phyloP scores from a whole-genome alignment of 2,113 vertebrate species.

The Aleadryas rufinucha region DNA sequence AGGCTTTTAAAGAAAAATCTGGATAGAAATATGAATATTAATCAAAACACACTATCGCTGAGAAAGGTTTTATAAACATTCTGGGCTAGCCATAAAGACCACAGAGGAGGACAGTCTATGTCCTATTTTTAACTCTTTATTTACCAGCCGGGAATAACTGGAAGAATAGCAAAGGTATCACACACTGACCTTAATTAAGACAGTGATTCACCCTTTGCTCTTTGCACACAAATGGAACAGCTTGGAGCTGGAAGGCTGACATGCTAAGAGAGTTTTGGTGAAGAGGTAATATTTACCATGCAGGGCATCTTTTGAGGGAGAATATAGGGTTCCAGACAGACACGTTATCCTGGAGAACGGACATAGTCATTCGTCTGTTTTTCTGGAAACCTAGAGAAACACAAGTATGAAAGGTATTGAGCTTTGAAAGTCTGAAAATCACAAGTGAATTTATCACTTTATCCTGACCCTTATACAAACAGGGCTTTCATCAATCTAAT shows the following conservation, averaged over 20 bases:
- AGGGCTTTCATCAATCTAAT: not conserved
- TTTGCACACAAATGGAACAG: not conserved
- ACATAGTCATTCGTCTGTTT: not conserved
- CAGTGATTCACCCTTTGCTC: not conserved
- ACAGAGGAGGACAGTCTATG: not conserved
- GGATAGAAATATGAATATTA: not conserved
- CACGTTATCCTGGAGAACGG: not conserved
- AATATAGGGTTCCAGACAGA: not conserved
- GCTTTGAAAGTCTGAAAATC: not conserved
- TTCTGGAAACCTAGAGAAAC: not conserved
- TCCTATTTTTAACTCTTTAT: conserved; percentile 24
- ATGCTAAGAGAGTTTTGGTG: not conserved
- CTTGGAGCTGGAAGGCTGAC: not conserved
- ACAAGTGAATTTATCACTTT: not conserved
- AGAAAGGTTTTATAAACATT: not conserved
- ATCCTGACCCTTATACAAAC: not conserved
- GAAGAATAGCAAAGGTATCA: not conserved
- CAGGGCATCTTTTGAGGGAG: not conserved
- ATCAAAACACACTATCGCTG: not conserved
- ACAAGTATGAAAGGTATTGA: not conserved
- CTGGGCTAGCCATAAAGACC: not conserved
- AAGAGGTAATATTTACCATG: not conserved
- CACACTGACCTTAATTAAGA: not conserved
- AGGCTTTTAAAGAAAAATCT: not conserved
- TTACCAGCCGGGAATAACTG: not conserved